phyloP scores from a whole-genome alignment of 2,888 invertebrate species.

The Lamellibrachia columna region DNA sequence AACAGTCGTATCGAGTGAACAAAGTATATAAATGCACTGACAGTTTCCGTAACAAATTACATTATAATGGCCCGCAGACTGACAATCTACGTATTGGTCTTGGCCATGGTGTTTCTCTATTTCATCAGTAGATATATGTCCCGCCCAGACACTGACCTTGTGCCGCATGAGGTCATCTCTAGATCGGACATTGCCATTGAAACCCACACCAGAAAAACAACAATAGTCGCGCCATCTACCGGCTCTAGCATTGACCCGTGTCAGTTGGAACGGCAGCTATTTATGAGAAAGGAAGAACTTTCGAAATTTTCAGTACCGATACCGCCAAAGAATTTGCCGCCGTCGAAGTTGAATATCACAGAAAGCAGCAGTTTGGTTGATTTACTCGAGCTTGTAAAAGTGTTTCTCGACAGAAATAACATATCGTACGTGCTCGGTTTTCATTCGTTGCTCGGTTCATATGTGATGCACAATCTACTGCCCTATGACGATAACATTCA shows the following conservation, averaged over 20 bases:
- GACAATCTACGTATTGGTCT: neutral
- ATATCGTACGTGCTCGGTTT: neutral
- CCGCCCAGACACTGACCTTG: neutral
- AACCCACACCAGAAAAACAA: neutral
- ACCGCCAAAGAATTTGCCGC: neutral
- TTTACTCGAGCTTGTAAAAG: neutral
- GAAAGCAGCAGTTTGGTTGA: neutral
- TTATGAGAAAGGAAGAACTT: neutral
- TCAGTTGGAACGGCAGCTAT: neutral
- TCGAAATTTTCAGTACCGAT: neutral
- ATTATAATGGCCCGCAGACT: neutral
- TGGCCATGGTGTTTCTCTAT: neutral
- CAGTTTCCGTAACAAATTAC: neutral
- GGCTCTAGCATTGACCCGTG: neutral
- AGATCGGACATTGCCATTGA: neutral
- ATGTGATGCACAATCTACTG: neutral
- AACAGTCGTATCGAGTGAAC: neutral
- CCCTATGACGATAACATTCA: neutral
- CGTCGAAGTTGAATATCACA: neutral
- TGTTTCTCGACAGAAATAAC: neutral
- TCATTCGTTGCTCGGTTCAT: neutral
- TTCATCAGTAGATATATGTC: neutral
- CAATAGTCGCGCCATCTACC: neutral
- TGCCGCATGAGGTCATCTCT: neutral
- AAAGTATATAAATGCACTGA: neutral